phyloP scores from a whole-genome alignment of 2,113 vertebrate species.

The Sigmodon hispidus region DNA sequence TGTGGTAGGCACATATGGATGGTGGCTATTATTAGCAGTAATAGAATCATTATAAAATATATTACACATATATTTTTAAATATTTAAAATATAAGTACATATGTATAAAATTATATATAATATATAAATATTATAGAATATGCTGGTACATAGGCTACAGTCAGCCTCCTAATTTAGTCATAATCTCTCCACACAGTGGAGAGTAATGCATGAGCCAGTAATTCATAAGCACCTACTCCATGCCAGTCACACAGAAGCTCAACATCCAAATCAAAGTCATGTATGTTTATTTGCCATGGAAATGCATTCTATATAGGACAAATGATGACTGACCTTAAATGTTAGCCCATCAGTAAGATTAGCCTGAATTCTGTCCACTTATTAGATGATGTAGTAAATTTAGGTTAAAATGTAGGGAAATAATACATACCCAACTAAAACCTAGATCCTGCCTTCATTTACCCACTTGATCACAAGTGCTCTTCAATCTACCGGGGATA shows the following conservation, averaged over 20 bases:
- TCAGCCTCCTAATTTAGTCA: background rate
- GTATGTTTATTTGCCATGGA: slow-evolving; percentile 9
- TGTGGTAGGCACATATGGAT: background rate
- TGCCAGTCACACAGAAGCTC: slow-evolving; percentile 35
- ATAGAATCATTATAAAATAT: slow-evolving; percentile 15
- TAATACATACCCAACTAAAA: slow-evolving; percentile 23
- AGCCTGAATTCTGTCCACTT: background rate
- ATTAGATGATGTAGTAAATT: background rate
- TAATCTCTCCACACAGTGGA: slow-evolving; percentile 11
- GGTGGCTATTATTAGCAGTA: slow-evolving; percentile 6
- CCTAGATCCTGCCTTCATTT: background rate
- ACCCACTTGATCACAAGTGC: background rate
- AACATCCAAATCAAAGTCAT: background rate
- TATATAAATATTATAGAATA: slow-evolving; percentile 24
- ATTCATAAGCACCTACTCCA: slow-evolving; percentile 3
- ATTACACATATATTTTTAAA: background rate
- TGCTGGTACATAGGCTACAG: background rate
- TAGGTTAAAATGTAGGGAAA: slow-evolving; percentile 32
- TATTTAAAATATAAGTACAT: background rate
- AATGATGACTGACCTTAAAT: slow-evolving; percentile 34
- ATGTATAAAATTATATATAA: too few species aligned
- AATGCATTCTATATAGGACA: background rate
- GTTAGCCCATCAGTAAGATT: background rate
- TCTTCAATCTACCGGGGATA: background rate
- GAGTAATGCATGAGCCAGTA: background rate